Percentiles rank a stretch among this genome's conserved stretches.
Evolutionary conservation across 2,888 invertebrate species (phyloP).

Genomic region (Chironomus tentans): DNA sequence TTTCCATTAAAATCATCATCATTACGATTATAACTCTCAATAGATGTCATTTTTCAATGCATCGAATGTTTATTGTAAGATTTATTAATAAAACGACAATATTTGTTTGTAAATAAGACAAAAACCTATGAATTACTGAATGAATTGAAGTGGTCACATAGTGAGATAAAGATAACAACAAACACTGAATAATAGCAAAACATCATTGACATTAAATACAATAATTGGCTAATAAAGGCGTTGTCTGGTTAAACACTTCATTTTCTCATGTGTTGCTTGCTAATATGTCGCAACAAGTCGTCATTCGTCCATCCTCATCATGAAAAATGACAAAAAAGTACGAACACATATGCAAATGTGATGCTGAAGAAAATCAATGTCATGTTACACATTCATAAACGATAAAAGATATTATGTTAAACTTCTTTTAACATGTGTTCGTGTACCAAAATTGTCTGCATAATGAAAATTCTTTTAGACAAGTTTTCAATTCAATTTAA

Average conservation of each 20-base stretch:
- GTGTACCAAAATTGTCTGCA: too few relatives aligned
- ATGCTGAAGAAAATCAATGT: background rate
- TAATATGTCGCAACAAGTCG: background rate
- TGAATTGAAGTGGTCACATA: background rate
- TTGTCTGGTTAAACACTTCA: background rate
- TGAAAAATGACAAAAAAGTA: background rate
- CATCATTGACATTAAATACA: constrained; percentile 1
- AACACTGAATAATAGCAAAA: background rate
- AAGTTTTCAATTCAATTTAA: too few relatives aligned
- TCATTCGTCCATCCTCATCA: background rate
- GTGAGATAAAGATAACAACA: background rate
- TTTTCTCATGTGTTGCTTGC: background rate
- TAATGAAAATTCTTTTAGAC: too few relatives aligned
- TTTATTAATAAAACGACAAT: background rate
- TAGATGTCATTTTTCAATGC: background rate
- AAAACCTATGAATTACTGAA: background rate
- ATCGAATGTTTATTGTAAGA: background rate
- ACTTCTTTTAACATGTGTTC: background rate
- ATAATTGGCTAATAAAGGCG: constrained; percentile 9
- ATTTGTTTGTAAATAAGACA: background rate
- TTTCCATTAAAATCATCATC: background rate
- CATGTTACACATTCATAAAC: background rate
- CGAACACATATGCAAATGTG: background rate
- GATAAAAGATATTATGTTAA: background rate
- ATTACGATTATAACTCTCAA: background rate